These are phyloP conservation scores for Antechinus flavipes DNA, from an alignment of 2,113 vertebrate genomes.

Conservation along the genomic window DNA sequence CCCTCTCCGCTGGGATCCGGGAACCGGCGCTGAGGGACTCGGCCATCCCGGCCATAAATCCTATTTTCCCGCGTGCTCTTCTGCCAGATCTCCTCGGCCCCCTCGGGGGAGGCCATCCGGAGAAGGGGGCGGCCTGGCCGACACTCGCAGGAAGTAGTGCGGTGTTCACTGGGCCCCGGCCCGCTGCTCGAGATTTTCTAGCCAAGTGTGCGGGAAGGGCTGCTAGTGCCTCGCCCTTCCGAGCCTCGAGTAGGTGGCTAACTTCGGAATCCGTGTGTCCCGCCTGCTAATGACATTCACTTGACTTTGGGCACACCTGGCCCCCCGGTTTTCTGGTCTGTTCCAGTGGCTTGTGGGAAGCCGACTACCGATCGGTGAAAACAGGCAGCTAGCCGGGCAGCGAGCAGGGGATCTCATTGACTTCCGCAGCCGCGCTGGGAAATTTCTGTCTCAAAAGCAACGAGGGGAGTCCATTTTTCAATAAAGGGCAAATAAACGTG, in stretches of 20 bases:
- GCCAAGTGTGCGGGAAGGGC: slow-evolving; percentile 74
- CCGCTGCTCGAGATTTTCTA: slow-evolving; percentile 81
- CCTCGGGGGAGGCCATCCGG: neutral
- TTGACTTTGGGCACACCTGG: slow-evolving; percentile 79
- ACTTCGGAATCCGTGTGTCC: slow-evolving; percentile 76
- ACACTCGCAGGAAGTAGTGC: slow-evolving; percentile 72
- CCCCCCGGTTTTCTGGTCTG: slow-evolving; percentile 1
- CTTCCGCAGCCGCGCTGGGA: neutral
- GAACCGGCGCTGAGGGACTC: neutral
- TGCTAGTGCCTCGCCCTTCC: slow-evolving; percentile 75
- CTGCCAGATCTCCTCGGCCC: neutral
- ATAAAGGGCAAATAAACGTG: neutral
- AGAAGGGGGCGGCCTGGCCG: slow-evolving; percentile 42
- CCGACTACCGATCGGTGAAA: neutral
- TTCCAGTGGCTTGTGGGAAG: neutral
- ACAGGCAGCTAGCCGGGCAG: too few relatives aligned
- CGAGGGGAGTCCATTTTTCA: neutral
- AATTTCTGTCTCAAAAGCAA: neutral
- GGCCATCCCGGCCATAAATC: neutral
- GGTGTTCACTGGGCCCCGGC: slow-evolving; percentile 64
- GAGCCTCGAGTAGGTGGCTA: slow-evolving; percentile 82
- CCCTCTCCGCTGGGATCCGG: neutral
- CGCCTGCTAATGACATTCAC: slow-evolving; percentile 77
- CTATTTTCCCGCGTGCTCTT: neutral
- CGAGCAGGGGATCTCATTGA: neutral